These are phyloP conservation scores for Colostygia pectinataria DNA, from an alignment of 2,888 invertebrate genomes.

Conservation along the genomic window DNA sequence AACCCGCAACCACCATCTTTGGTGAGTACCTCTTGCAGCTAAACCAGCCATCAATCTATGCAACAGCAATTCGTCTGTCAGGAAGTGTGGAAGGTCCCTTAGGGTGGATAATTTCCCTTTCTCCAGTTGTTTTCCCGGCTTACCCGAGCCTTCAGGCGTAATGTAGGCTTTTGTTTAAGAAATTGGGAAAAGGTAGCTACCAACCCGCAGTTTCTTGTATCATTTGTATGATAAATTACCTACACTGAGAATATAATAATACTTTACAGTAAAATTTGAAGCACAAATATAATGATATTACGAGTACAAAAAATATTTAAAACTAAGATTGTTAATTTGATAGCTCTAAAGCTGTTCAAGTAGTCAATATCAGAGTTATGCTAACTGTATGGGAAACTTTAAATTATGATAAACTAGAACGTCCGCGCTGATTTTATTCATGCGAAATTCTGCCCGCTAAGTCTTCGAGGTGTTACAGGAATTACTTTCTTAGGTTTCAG, in stretches of 20 bases:
- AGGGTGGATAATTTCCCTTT: slow-evolving; percentile 50
- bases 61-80: neutral
- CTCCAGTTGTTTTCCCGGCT: slow-evolving; percentile 47
- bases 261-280: neutral
- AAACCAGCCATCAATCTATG: neutral
- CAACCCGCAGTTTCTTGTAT: slow-evolving; percentile 7
- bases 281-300: too few species aligned
- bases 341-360: too few species aligned
- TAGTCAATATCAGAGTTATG: too few species aligned
- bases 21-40: neutral
- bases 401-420: too few species aligned
- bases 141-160: slow-evolving; percentile 34
- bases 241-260: neutral
- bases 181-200: slow-evolving; percentile 43
- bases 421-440: too few species aligned
- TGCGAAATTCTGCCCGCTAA: too few species aligned
- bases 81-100: slow-evolving; percentile 30
- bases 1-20: too few species aligned
- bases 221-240: slow-evolving; percentile 14
- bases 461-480: too few species aligned
- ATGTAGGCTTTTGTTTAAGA: slow-evolving; percentile 43
- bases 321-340: too few species aligned
- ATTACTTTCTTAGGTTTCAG: too few species aligned
- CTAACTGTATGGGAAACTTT: too few species aligned
- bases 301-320: too few species aligned